phyloP scores from a whole-genome alignment of 2,797 vertebrate genomes.

The Ctenopoma multispine region DNA sequence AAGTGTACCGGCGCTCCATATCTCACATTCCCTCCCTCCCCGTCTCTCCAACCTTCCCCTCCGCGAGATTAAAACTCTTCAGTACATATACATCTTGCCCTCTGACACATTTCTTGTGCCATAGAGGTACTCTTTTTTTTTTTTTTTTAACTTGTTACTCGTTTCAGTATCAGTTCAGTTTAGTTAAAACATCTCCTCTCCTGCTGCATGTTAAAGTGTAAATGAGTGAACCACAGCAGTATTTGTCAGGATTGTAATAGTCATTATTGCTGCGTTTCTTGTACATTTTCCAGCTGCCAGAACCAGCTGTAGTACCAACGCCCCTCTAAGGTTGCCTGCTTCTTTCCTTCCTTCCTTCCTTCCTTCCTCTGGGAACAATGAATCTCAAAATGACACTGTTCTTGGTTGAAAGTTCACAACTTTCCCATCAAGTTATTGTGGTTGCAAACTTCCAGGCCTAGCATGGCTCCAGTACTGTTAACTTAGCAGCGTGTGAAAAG shows the following conservation, averaged over 20 bases:
- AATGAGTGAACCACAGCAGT: constrained; percentile 14
- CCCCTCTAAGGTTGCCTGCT: constrained; percentile 64
- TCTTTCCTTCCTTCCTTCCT: constrained; percentile 72
- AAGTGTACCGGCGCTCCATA: constrained; percentile 24
- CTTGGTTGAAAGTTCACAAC: constrained; percentile 62
- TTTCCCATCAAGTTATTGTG: constrained; percentile 61
- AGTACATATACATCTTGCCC: background rate
- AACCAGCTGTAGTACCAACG: constrained; percentile 55
- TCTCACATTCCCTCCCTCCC: constrained; percentile 5
- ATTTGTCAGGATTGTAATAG: constrained; percentile 22
- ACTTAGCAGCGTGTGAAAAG: constrained; percentile 69
- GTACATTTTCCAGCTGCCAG: constrained; percentile 48
- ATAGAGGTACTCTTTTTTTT: background rate
- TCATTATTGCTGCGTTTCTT: constrained; percentile 20
- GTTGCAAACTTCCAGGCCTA: constrained; percentile 23
- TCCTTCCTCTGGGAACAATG: constrained; percentile 65
- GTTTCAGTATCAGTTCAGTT: constrained; percentile 10
- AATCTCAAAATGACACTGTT: constrained; percentile 60
- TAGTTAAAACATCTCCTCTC: too few species aligned
- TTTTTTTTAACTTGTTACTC: background rate
- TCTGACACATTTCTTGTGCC: background rate
- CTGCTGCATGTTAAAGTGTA: background rate
- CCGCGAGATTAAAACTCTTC: constrained; percentile 19
- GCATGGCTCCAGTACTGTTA: constrained; percentile 35
- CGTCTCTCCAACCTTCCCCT: background rate